Base-by-base conservation (phyloP, 2,113 vertebrate species). In the Scomber colias region DNA sequence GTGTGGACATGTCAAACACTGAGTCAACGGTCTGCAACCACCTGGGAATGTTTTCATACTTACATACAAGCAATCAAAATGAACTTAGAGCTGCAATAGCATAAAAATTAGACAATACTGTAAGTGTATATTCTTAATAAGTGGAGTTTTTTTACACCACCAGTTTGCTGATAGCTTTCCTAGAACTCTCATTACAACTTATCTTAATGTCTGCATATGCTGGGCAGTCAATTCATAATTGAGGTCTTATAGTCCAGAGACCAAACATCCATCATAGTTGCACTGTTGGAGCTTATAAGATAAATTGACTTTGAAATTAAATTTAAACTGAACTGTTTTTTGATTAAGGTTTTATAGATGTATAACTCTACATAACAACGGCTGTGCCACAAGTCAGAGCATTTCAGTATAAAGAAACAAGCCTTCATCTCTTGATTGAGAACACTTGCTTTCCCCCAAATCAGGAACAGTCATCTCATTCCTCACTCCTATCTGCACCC, bases 401-500 rank as follows among this genome's bases (percentile, higher is more conserved):
- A 16, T 59, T 27, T 16, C 15, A 53, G 21, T 54, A 64, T n/a
- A 3, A 24, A 40, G 12, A 40, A 8, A 11, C 17, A 56, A 49
- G 62, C 10, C 46, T 59, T 56, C 50, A n/a, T 48, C 17, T 65
- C 27, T 0, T 17, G 35, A 15, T 12, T 16, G 7, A 78, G 0
- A 66, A 64, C 40, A 56, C 40, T 49, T 70, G n/a, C 45, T 15
- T 19, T 19, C 24, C 24, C 17, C 30, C 15, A 62, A 54, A 71
- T 63, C 75, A 81, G 54, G 77, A 77, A 81, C 55, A 68, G 65
- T 46, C 11, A 81, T 88, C 80, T 71, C 80, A 89, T 78, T 69
- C 54, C 74, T 61, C 8, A 30, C 55, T 54, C 60, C 84, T 86
- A 91, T 90, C 87, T 81, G 45, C 61, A 45, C 4, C 16, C 15